A percentile compares a stretch with the other conserved stretches of the same genome.
Evolutionary conservation across 1,140 invertebrate species (phyloP).

Genomic region (Camponotus floridanus): DNA sequence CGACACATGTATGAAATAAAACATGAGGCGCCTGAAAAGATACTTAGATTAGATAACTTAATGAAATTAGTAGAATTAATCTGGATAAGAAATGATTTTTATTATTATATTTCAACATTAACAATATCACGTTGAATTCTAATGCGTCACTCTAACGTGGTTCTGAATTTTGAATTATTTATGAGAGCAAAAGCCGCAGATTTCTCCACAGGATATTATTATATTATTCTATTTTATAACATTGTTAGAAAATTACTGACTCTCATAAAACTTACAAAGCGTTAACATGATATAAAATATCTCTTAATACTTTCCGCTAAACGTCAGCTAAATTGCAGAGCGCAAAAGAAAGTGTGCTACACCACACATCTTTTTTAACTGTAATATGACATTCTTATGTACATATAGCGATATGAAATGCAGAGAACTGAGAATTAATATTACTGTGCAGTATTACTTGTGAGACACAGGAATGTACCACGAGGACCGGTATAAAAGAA

Average conservation of each 20-base stretch:
- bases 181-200: not conserved
- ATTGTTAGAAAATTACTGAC: not conserved
- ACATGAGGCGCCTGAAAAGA: constrained; percentile 9
- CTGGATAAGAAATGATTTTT: constrained; percentile 8
- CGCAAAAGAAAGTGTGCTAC: constrained; percentile 18
- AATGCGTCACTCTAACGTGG: not conserved
- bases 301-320: not conserved
- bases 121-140: not conserved
- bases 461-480: constrained; percentile 18
- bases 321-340: not conserved
- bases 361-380: not conserved
- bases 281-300: not conserved
- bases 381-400: constrained; percentile 19
- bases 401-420: constrained; percentile 9
- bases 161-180: not conserved
- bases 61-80: not conserved
- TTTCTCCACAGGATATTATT: not conserved
- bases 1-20: constrained; percentile 12
- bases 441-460: not conserved
- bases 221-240: not conserved
- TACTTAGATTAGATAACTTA: no score
- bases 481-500: not conserved
- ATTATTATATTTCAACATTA: not conserved
- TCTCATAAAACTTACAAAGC: not conserved
- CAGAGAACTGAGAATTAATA: constrained; percentile 45